Base-by-base conservation (phyloP, 2,888 invertebrate species). In the Lycophotia porphyrea region DNA sequence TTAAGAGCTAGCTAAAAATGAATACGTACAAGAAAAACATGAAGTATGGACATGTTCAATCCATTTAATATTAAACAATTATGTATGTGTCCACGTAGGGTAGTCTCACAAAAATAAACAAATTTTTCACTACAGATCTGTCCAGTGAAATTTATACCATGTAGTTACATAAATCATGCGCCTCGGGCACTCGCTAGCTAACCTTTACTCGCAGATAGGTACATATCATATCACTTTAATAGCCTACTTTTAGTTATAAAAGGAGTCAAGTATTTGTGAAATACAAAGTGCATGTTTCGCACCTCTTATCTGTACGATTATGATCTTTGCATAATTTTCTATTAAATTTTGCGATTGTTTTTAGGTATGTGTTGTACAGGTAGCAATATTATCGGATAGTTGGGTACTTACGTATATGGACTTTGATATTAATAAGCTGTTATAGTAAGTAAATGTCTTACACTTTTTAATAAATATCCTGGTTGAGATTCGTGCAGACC, bases 121-220 rank as follows among this genome's bases (percentile, higher is more conserved):
- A 76, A 85, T 83, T 78, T 84, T 85, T 82, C 85, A 74, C 74
- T 79, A 76, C 73, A 82, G 83, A 83, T 84, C 84, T 85, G 79
- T 85, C 79, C 70, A 44, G 61, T 55, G 24, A 31, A 85, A 84
- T 84, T 79, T 85, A 85, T 86, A 68, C 61, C 58, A 66, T 79
- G 74, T 72, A 72, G 76, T 76, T 74, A 63, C 79, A 85, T 84
- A 85, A 84, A 84, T 84, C 83, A 85, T 79, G 60, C 42, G 76
- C 74, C 67, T 42, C 69, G 70, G 74, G 76, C 76, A 85, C 55
- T 79, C 73, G 86, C 83, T 79, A 70, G 76, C 76, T 74, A 82
- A 74, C 76, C 85, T 84, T 74, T 73, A 64, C 66, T 61, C 47
- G 34, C 34, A 73, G 74, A 71, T 74, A 74, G 42, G 39, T 44